These are phyloP conservation scores for Spea hammondii DNA, from an alignment of 2,797 vertebrate genomes.

Conservation along the genomic window DNA sequence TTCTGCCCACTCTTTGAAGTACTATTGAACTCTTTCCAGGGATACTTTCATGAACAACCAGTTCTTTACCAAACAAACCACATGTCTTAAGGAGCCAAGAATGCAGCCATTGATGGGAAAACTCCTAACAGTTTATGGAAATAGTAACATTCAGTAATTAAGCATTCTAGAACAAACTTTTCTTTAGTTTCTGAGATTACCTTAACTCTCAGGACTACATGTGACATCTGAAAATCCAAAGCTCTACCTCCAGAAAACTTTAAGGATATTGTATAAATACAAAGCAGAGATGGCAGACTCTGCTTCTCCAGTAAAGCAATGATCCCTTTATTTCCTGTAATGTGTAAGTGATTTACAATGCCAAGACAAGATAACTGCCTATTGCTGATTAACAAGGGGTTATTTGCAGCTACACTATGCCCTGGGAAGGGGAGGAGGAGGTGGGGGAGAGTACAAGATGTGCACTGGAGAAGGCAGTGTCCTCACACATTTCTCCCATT, in stretches of 20 bases:
- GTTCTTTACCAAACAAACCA: not conserved
- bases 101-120: not conserved
- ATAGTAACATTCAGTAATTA: no score
- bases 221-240: no score
- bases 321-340: conserved; percentile 1
- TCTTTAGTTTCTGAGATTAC: no score
- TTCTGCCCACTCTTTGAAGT: not conserved
- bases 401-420: conserved; percentile 26
- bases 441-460: conserved; percentile 13
- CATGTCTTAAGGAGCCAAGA: not conserved
- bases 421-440: conserved; percentile 7
- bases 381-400: conserved; percentile 41
- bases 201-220: no score
- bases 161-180: no score
- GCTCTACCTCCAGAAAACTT: no score
- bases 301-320: conserved; percentile 8
- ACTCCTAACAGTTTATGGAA: no score
- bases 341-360: conserved; percentile 8
- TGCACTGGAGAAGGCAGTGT: conserved; percentile 17
- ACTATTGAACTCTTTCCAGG: not conserved
- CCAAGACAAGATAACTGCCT: conserved; percentile 5
- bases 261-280: no score
- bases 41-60: not conserved
- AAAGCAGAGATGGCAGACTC: not conserved
- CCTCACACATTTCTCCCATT: conserved; percentile 25